Conservation (phyloP, 1,140 invertebrate species). For the Eupeodes corollae region DNA sequence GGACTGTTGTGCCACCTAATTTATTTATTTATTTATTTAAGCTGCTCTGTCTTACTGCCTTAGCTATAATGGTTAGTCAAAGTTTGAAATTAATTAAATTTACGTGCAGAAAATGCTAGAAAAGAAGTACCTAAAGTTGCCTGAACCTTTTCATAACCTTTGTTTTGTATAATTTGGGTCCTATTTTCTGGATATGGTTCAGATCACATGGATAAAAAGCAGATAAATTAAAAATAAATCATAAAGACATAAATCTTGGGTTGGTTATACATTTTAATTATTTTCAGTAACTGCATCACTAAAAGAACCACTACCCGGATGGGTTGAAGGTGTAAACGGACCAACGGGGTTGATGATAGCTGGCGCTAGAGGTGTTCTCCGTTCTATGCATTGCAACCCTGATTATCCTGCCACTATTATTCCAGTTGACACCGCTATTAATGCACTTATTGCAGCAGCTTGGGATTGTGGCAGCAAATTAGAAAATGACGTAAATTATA, state of each 20-base stretch:
- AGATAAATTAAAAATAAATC: no score
- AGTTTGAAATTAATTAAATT: no score
- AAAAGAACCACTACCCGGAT: conserved; percentile 65
- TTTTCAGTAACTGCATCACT: conserved; percentile 52
- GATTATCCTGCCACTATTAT: conserved; percentile 56
- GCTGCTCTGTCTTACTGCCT: no score
- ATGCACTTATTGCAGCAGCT: conserved; percentile 63
- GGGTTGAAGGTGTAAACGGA: conserved; percentile 91
- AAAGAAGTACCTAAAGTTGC: no score
- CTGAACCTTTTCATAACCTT: no score
- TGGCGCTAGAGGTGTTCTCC: conserved; percentile 69
- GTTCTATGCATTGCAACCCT: conserved; percentile 55
- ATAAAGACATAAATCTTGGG: no score
- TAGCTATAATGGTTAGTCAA: no score
- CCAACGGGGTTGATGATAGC: conserved; percentile 70
- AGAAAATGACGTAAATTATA: conserved; percentile 38
- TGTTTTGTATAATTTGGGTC: not conserved
- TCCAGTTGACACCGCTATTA: conserved; percentile 71
- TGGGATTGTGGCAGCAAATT: conserved; percentile 48
- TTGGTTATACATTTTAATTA: conserved; percentile 18
- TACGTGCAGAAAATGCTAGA: no score
- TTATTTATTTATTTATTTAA: no score
- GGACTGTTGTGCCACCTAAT: no score
- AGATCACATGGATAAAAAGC: no score
- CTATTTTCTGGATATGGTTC: no score